Evolutionary conservation across 2,888 invertebrate species (phyloP).

Genomic region (Acronicta aceris): DNA sequence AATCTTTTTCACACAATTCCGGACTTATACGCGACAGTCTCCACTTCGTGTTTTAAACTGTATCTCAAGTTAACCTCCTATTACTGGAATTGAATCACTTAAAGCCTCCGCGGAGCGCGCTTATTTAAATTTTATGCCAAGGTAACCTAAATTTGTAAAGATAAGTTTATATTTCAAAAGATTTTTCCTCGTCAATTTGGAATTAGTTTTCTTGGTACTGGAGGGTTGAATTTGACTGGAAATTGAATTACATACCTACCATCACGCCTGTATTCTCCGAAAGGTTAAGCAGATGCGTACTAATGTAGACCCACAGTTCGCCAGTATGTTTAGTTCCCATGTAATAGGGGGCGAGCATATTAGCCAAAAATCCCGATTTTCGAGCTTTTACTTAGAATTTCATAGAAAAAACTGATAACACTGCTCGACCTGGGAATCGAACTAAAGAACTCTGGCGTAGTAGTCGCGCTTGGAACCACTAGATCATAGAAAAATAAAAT

Average conservation of each 20-base stretch:
- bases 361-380: no score
- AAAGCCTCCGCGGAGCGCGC: constrained; percentile 49
- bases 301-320: no score
- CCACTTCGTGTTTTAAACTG: constrained; percentile 28
- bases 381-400: no score
- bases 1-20: constrained; percentile 1
- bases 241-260: not conserved
- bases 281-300: no score
- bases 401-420: no score
- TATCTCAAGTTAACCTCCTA: constrained; percentile 60
- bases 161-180: constrained; percentile 46
- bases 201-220: constrained; percentile 27
- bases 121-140: constrained; percentile 58
- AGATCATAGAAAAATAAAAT: no score
- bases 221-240: constrained; percentile 2
- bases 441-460: no score
- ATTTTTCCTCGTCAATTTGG: constrained; percentile 38
- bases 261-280: no score
- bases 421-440: no score
- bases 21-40: constrained; percentile 4
- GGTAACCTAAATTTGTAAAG: constrained; percentile 45
- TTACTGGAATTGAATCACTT: constrained; percentile 65
- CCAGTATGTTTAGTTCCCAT: no score
- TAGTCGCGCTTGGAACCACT: no score
- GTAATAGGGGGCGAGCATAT: no score